Conservation (phyloP, 2,888 invertebrate species). For the Argynnis bischoffii region DNA sequence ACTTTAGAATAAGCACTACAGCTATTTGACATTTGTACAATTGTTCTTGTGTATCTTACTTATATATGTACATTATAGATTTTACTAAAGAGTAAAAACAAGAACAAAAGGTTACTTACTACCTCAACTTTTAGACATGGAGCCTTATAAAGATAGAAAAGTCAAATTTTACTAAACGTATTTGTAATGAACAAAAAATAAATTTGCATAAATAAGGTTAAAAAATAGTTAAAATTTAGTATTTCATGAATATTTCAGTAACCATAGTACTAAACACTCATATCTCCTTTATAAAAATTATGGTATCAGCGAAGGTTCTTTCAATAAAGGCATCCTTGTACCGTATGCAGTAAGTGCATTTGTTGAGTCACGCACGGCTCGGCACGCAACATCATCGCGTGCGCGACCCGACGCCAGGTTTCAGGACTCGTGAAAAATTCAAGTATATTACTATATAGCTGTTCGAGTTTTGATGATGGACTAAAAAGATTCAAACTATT, state of each 20-base stretch:
- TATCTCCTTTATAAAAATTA: conserved; percentile 24
- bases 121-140: too few relatives aligned
- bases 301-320: conserved; percentile 28
- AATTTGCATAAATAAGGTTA: background rate
- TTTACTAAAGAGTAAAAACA: too few relatives aligned
- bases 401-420: conserved; percentile 44
- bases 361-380: conserved; percentile 38
- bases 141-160: too few relatives aligned
- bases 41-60: too few relatives aligned
- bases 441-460: conserved; percentile 24
- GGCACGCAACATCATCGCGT: conserved; percentile 36
- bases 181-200: too few relatives aligned
- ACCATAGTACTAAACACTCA: conserved; percentile 24
- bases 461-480: conserved; percentile 29
- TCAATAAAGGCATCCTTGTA: conserved; percentile 35
- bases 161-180: too few relatives aligned
- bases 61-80: too few relatives aligned
- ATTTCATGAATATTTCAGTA: background rate
- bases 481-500: conserved; percentile 28
- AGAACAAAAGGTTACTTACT: too few relatives aligned
- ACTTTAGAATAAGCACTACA: too few relatives aligned
- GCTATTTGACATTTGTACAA: too few relatives aligned
- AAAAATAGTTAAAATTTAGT: background rate
- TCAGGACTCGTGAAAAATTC: conserved; percentile 46
- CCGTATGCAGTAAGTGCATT: conserved; percentile 39